Conservation (phyloP, 1,140 invertebrate genomes). For the Ephestia elutella region DNA sequence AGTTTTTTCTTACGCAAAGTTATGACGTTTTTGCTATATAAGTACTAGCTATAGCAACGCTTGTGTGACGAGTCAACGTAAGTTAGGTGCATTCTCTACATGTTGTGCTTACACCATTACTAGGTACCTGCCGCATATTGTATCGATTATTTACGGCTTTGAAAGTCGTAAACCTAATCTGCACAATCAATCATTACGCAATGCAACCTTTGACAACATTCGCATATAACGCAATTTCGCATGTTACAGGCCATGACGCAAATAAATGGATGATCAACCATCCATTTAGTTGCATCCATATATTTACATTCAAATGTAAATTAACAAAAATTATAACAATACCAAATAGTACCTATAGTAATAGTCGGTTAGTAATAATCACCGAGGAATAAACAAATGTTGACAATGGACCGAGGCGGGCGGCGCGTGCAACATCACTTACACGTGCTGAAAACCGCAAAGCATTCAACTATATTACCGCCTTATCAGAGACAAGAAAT, state of each 20-base stretch:
- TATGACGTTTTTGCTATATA: not conserved
- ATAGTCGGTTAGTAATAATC: not conserved
- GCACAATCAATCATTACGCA: constrained; percentile 12
- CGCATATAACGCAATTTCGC: not conserved
- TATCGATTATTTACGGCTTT: constrained; percentile 39
- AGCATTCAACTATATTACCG: constrained; percentile 31
- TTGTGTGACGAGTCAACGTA: not conserved
- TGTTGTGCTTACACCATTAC: constrained; percentile 16
- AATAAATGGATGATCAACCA: too few relatives aligned
- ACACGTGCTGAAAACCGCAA: constrained; percentile 35
- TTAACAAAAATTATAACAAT: not conserved
- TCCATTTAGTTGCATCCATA: too few relatives aligned
- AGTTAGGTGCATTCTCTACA: not conserved
- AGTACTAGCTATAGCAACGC: not conserved
- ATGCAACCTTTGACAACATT: constrained; percentile 12
- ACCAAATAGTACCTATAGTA: too few relatives aligned
- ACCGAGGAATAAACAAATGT: not conserved
- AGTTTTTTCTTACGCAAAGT: not conserved
- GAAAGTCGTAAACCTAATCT: constrained; percentile 33
- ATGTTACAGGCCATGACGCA: too few relatives aligned
- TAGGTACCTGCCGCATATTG: constrained; percentile 13
- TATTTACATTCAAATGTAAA: too few relatives aligned
- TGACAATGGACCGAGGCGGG: constrained; percentile 10
- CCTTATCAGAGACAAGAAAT: constrained; percentile 51
- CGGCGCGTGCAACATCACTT: constrained; percentile 26